Percentiles rank a stretch among this genome's conserved stretches.
Evolutionary conservation across 2,888 invertebrate species (phyloP).

Genomic region (Lutraria lutraria): DNA sequence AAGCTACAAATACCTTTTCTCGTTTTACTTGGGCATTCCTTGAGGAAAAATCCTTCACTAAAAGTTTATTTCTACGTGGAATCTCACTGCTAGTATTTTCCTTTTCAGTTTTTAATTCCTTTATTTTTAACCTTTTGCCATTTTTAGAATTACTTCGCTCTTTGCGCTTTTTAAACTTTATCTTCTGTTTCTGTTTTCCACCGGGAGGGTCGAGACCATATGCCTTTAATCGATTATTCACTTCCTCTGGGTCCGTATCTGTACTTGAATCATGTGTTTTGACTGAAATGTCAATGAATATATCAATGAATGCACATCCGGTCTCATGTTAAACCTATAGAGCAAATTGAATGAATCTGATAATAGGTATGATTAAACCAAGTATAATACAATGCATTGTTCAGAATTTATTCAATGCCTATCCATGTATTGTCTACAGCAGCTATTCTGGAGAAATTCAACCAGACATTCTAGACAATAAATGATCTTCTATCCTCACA

Average conservation of each 20-base stretch:
- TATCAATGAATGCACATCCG: background rate
- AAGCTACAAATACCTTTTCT: conserved; percentile 61
- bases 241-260: conserved; percentile 86
- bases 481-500: background rate
- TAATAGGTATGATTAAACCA: background rate
- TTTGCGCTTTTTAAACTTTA: conserved; percentile 76
- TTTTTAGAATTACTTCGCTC: conserved; percentile 75
- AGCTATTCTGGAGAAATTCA: background rate
- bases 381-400: background rate
- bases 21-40: conserved; percentile 63
- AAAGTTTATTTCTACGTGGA: conserved; percentile 63
- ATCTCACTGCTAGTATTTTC: conserved; percentile 85
- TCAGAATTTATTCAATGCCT: background rate
- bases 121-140: conserved; percentile 77
- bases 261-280: conserved; percentile 83
- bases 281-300: conserved; percentile 46
- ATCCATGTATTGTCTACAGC: background rate
- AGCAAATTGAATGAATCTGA: background rate
- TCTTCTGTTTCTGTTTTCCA: conserved; percentile 70
- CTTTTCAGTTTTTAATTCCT: conserved; percentile 85
- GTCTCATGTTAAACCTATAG: background rate
- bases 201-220: conserved; percentile 56
- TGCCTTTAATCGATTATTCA: conserved; percentile 77
- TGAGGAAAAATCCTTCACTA: conserved; percentile 66
- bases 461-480: conserved; percentile 18